These are phyloP conservation scores for Rhinophrynus dorsalis DNA, from an alignment of 2,797 vertebrate genomes.

Conservation along the genomic window DNA sequence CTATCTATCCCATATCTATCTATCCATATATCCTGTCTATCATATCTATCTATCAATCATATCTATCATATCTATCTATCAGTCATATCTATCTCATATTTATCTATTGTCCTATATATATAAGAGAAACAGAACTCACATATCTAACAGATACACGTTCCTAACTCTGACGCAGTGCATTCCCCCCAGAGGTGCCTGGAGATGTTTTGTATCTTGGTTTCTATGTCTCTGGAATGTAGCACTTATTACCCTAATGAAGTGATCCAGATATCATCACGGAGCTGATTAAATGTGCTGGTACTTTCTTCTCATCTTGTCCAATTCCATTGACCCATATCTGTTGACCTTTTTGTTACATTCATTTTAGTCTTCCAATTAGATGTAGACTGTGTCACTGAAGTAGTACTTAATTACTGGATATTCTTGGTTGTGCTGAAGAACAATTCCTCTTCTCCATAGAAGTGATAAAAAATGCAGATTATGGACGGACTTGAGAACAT, in stretches of 20 bases:
- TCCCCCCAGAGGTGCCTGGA: no score
- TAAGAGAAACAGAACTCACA: no score
- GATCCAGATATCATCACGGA: neutral
- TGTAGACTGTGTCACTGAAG: neutral
- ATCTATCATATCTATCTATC: no score
- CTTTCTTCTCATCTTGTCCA: neutral
- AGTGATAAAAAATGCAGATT: neutral
- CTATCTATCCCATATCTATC: no score
- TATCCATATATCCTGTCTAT: no score
- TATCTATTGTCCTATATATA: no score
- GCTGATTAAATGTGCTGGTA: neutral
- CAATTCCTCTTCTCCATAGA: neutral
- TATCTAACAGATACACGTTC: no score
- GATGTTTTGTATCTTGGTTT: neutral
- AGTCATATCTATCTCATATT: no score
- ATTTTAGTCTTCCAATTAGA: neutral
- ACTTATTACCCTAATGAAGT: neutral
- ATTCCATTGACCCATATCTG: neutral
- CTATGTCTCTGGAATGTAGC: neutral
- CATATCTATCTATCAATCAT: no score
- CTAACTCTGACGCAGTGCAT: no score
- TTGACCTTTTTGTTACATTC: neutral
- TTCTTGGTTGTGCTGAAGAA: neutral
- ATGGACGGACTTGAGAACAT: no score
- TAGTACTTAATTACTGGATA: slow-evolving; percentile 6